phyloP scores from a whole-genome alignment of 2,113 vertebrate species.

The Camelus bactrianus region DNA sequence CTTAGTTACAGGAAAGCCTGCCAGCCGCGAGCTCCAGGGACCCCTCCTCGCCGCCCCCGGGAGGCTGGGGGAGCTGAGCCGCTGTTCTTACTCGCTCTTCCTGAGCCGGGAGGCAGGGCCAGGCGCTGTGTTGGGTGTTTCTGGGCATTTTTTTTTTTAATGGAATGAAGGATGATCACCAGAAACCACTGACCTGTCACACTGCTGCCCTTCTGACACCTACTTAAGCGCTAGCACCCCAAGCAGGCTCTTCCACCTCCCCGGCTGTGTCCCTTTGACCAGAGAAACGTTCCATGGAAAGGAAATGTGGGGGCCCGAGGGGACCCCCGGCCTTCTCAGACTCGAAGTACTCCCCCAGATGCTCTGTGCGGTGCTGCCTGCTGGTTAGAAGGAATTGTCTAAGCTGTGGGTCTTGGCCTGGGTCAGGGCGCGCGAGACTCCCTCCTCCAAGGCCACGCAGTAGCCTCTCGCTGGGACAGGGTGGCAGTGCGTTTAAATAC shows the following conservation, averaged over 20 bases:
- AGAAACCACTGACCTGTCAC: not conserved
- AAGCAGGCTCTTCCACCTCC: not conserved
- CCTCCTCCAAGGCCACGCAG: fast-evolving
- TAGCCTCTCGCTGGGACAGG: fast-evolving
- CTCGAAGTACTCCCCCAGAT: fast-evolving
- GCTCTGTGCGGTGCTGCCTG: not conserved
- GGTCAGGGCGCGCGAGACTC: fast-evolving
- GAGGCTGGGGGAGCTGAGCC: fast-evolving
- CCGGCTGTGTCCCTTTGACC: not conserved
- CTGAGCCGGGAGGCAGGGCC: fast-evolving
- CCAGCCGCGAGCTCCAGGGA: fast-evolving
- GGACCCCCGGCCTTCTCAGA: not conserved
- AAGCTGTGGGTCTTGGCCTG: not conserved
- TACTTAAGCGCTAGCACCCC: not conserved
- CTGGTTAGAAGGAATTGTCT: not conserved
- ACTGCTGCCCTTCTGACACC: not conserved
- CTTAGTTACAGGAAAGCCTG: fast-evolving
- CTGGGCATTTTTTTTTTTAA: too few species aligned
- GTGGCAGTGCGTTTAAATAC: too few species aligned
- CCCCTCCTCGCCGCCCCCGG: fast-evolving
- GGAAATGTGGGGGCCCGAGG: not conserved
- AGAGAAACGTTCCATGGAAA: not conserved
- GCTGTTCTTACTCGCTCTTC: too few species aligned
- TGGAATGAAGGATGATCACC: not conserved
- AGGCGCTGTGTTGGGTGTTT: not conserved